Conservation (phyloP, 2,797 vertebrate genomes). For the Sebastiscus albofasciatus region DNA sequence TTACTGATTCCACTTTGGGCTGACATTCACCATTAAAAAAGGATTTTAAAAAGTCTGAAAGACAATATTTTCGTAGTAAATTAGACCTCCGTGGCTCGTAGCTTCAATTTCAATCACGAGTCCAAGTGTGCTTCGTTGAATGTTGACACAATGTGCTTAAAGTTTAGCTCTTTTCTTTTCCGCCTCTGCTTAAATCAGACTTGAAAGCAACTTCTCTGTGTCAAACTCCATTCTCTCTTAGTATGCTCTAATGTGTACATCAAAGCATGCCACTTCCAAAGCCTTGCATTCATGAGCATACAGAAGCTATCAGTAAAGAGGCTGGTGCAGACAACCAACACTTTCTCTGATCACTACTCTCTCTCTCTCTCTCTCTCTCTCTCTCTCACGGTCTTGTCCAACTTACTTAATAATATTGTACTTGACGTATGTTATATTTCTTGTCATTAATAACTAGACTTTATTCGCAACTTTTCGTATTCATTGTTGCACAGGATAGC, state of each 20-base stretch:
- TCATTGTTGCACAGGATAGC: neutral
- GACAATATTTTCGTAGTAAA: conserved; percentile 5
- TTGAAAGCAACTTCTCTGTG: conserved; percentile 43
- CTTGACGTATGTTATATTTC: neutral
- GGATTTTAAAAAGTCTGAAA: neutral
- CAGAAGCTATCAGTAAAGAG: conserved; percentile 7
- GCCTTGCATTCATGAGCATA: conserved; percentile 12
- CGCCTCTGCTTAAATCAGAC: conserved; percentile 6
- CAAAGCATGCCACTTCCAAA: conserved; percentile 42
- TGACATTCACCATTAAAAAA: conserved; percentile 9
- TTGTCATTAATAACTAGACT: neutral
- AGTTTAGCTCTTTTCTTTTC: neutral
- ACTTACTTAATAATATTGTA: neutral
- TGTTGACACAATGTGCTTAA: neutral
- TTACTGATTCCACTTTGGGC: neutral
- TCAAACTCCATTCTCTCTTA: conserved; percentile 18
- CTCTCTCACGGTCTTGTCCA: neutral
- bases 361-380: neutral
- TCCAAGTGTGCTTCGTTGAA: neutral
- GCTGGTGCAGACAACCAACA: neutral
- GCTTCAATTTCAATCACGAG: neutral
- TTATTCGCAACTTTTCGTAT: neutral
- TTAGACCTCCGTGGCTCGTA: neutral
- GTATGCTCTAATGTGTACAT: conserved; percentile 44
- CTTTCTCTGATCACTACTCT: neutral